These are phyloP conservation scores for Elegia similella DNA, from an alignment of 2,888 invertebrate species.

Conservation along the genomic window DNA sequence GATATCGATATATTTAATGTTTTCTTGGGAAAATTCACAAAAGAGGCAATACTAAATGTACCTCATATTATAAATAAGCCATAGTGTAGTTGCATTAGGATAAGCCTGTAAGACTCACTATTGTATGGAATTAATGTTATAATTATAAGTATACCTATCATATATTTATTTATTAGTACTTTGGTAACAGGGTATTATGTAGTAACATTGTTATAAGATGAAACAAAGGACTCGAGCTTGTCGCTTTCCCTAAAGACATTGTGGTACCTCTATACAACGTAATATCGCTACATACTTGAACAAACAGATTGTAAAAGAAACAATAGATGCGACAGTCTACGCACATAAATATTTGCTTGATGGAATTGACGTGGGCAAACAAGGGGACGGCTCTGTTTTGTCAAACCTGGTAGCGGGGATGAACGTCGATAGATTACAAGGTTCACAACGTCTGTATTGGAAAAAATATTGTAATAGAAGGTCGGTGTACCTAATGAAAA, in stretches of 20 bases:
- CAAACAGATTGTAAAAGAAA: slow-evolving; percentile 8
- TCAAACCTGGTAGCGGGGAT: not conserved
- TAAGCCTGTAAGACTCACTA: too few species aligned
- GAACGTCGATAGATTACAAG: not conserved
- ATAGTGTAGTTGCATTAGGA: too few species aligned
- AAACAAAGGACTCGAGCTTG: not conserved
- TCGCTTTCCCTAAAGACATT: not conserved
- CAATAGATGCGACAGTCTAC: not conserved
- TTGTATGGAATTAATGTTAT: too few species aligned
- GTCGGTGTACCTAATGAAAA: not conserved
- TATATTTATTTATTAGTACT: too few species aligned
- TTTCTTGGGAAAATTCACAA: too few species aligned
- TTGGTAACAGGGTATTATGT: too few species aligned
- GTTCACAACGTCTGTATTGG: not conserved
- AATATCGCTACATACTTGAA: not conserved
- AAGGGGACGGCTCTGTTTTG: not conserved
- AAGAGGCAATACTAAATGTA: too few species aligned
- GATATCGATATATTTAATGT: too few species aligned
- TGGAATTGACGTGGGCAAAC: not conserved
- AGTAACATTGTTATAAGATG: too few species aligned
- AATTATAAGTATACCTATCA: too few species aligned
- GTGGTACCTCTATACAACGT: not conserved
- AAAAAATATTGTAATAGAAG: not conserved
- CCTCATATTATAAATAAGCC: too few species aligned
- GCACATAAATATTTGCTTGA: not conserved